A percentile compares a stretch with the other conserved stretches of the same genome.
These are phyloP conservation scores for Megaceryle maxima DNA, from an alignment of 2,113 vertebrate species.

Conservation along the genomic window DNA sequence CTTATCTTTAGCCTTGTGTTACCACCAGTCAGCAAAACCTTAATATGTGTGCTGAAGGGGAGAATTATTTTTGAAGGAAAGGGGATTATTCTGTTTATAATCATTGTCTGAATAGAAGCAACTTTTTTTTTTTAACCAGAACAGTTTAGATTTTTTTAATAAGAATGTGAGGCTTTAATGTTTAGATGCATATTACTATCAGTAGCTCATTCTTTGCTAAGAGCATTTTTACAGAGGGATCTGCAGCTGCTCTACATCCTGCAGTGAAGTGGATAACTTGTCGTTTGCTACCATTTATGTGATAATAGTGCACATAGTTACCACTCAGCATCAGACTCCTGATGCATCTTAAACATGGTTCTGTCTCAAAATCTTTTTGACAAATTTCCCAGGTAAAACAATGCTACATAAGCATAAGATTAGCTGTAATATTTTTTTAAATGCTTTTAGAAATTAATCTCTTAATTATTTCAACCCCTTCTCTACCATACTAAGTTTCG, in stretches of 20 bases:
- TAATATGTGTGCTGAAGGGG: not conserved
- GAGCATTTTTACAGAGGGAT: not conserved
- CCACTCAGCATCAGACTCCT: not conserved
- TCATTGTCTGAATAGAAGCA: not conserved
- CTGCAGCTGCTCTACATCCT: not conserved
- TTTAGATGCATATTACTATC: not conserved
- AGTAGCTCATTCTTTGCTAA: not conserved
- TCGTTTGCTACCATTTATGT: not conserved
- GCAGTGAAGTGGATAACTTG: not conserved
- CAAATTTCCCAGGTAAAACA: not conserved
- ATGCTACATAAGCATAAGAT: not conserved
- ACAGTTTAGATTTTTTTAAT: not conserved
- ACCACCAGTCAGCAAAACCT: not conserved
- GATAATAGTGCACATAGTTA: not conserved
- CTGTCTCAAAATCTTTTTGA: not conserved
- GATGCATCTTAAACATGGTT: not conserved
- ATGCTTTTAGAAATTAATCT: not conserved
- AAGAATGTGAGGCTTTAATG: not conserved
- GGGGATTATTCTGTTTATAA: not conserved
- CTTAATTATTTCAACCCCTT: not conserved
- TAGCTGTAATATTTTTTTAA: not conserved
- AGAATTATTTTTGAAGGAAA: not conserved
- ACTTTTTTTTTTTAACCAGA: not conserved
- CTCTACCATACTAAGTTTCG: not conserved
- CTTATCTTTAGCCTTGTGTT: not conserved